Percentiles rank a stretch among this genome's conserved stretches.
Conservation (phyloP, 64 coral and sea anemone genomes). For the Stichodactyla helianthus region DNA sequence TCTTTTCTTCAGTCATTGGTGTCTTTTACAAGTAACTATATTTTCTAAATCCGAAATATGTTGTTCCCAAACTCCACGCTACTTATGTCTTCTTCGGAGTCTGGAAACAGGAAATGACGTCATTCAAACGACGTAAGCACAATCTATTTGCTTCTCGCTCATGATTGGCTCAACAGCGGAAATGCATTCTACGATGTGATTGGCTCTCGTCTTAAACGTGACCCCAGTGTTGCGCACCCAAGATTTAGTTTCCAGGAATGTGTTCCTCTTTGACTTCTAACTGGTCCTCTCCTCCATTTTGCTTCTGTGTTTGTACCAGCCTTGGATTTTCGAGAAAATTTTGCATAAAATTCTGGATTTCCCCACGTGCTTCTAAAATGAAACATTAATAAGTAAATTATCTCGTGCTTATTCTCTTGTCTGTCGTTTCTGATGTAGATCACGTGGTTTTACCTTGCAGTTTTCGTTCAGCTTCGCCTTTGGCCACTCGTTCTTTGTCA, state of each 20-base stretch:
- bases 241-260: not conserved
- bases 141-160: not conserved
- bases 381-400: not conserved
- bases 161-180: not conserved
- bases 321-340: constrained; percentile 84
- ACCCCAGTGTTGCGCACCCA: too few species aligned
- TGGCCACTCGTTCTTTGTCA: constrained; percentile 72
- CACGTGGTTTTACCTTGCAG: constrained; percentile 58
- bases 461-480: constrained; percentile 90
- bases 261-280: constrained; percentile 53
- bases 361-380: constrained; percentile 66
- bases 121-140: too few species aligned
- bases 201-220: too few species aligned
- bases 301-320: constrained; percentile 18
- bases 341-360: constrained; percentile 79
- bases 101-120: not conserved
- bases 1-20: not conserved
- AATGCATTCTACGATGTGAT: too few species aligned
- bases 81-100: not conserved
- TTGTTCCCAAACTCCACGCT: not conserved
- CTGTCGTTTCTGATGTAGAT: not conserved
- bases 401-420: not conserved
- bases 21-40: not conserved
- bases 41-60: not conserved
- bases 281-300: constrained; percentile 24